Evolutionary conservation across 2,888 invertebrate genomes (phyloP).

Genomic region (Pristionchus mayeri): DNA sequence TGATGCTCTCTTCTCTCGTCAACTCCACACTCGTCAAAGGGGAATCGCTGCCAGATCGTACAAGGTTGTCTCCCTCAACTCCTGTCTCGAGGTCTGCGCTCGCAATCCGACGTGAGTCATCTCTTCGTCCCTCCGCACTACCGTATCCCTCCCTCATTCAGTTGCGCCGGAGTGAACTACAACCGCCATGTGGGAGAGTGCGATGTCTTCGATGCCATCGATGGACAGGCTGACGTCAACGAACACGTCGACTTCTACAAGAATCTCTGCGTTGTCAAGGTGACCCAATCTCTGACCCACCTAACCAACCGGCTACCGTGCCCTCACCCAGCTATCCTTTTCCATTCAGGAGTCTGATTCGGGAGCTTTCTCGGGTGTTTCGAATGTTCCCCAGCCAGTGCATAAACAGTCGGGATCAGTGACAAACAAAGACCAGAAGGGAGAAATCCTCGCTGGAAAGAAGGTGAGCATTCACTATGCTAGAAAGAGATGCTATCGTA

Average conservation of each 20-base stretch:
- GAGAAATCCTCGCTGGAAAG: conserved; percentile 58
- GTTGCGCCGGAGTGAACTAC: conserved; percentile 76
- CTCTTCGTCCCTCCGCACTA: too few species aligned
- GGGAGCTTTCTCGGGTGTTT: conserved; percentile 70
- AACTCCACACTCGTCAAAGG: conserved; percentile 72
- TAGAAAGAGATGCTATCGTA: too few species aligned
- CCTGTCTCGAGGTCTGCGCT: conserved; percentile 73
- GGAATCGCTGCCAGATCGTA: conserved; percentile 70
- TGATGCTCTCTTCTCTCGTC: conserved; percentile 73
- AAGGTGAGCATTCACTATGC: conserved; percentile 50
- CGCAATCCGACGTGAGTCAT: conserved; percentile 66
- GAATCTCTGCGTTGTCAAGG: conserved; percentile 74
- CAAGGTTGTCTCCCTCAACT: conserved; percentile 70
- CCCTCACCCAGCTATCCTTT: not conserved
- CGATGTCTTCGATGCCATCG: conserved; percentile 69
- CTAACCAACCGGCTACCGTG: too few species aligned
- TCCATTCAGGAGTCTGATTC: conserved; percentile 65
- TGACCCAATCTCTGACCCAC: too few species aligned
- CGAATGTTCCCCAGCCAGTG: conserved; percentile 71
- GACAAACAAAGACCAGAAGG: conserved; percentile 57
- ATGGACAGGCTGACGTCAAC: conserved; percentile 66
- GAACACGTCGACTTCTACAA: conserved; percentile 76
- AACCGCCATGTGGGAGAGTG: conserved; percentile 74
- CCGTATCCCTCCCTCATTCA: conserved; percentile 50
- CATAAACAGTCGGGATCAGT: conserved; percentile 62